A percentile compares a stretch with the other conserved stretches of the same genome.
Evolutionary conservation across 2,888 invertebrate genomes (phyloP).

Genomic region (Synergus japonicus): DNA sequence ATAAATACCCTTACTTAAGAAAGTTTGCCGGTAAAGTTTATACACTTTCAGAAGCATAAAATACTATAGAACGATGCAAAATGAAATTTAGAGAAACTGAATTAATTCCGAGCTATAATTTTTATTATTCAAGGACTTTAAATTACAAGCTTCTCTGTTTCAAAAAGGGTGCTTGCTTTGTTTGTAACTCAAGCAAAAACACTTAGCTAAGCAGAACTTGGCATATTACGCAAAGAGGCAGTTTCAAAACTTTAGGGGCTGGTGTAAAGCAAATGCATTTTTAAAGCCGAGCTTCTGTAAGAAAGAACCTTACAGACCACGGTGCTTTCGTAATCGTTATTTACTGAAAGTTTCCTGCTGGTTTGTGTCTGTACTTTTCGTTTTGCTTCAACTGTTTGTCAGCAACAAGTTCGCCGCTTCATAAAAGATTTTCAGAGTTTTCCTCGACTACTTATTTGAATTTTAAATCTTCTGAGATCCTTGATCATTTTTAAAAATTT

Average conservation of each 20-base stretch:
- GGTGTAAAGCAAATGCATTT: constrained; percentile 22
- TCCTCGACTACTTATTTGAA: constrained; percentile 31
- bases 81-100: neutral
- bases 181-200: neutral
- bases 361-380: constrained; percentile 3
- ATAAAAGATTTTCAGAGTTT: neutral
- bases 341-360: constrained; percentile 34
- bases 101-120: neutral
- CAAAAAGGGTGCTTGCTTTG: neutral
- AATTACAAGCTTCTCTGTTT: constrained; percentile 5
- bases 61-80: neutral
- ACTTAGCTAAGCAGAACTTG: neutral
- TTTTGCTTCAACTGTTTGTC: constrained; percentile 15
- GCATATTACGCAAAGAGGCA: neutral
- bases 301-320: neutral
- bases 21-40: neutral
- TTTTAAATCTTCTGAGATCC: constrained; percentile 17
- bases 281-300: constrained; percentile 4
- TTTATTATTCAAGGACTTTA: neutral
- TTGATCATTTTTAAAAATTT: neutral
- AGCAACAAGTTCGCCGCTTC: constrained; percentile 24
- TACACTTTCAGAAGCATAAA: neutral
- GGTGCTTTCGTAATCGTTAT: constrained; percentile 20
- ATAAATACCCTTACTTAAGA: neutral
- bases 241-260: constrained; percentile 14